Conservation (phyloP, 1,140 invertebrate species). For the Aradophagus sp. region DNA sequence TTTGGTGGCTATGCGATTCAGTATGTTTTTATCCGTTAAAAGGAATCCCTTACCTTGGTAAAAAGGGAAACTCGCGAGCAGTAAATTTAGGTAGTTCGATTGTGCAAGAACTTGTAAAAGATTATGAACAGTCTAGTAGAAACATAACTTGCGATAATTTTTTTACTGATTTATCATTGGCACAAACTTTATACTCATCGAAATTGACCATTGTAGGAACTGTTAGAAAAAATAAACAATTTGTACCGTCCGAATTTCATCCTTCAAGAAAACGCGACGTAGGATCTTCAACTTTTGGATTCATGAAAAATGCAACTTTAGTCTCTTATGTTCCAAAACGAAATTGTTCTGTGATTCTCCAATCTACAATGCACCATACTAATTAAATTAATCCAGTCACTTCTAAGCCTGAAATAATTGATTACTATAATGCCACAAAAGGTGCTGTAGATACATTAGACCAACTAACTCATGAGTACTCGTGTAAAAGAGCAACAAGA, state of each 20-base stretch:
- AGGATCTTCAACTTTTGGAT: constrained; percentile 31
- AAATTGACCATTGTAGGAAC: constrained; percentile 59
- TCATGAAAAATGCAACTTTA: constrained; percentile 23
- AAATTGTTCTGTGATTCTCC: constrained; percentile 61
- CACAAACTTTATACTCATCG: constrained; percentile 34
- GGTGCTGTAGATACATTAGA: constrained; percentile 61
- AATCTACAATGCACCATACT: constrained; percentile 61
- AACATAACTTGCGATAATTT: constrained; percentile 44
- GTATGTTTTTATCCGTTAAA: too few relatives aligned
- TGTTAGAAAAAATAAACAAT: constrained; percentile 57
- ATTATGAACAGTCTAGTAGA: too few relatives aligned
- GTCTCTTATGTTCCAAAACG: constrained; percentile 48
- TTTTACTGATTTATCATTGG: constrained; percentile 43
- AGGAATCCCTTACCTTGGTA: too few relatives aligned
- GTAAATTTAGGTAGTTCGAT: too few relatives aligned
- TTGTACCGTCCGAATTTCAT: constrained; percentile 53
- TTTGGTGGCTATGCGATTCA: too few relatives aligned
- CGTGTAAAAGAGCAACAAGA: constrained; percentile 18
- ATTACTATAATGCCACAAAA: constrained; percentile 62
- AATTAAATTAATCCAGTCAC: constrained; percentile 8
- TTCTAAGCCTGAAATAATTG: constrained; percentile 59
- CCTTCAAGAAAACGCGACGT: constrained; percentile 9
- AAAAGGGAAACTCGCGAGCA: too few relatives aligned
- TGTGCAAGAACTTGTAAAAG: too few relatives aligned
- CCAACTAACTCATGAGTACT: constrained; percentile 20